Percentiles rank a stretch among this genome's conserved stretches.
phyloP scores from a whole-genome alignment of 2,888 invertebrate species.

The Sisyra terminalis region DNA sequence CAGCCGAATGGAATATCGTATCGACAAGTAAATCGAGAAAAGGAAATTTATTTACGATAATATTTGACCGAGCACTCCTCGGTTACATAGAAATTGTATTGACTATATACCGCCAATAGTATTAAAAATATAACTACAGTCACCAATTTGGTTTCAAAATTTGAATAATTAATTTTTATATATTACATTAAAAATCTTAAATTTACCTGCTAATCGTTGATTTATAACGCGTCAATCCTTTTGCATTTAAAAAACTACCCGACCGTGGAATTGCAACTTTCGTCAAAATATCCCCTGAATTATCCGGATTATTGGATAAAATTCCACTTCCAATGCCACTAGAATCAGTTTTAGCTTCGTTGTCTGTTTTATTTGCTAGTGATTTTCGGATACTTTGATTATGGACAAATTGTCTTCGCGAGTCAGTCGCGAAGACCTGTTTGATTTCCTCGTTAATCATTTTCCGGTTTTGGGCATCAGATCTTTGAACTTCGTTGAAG shows the following conservation, averaged over 20 bases:
- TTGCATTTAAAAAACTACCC: constrained; percentile 71
- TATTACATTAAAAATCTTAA: constrained; percentile 6
- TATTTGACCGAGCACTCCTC: too few species aligned
- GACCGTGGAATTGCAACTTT: constrained; percentile 75
- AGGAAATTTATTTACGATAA: too few species aligned
- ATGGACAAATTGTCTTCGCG: constrained; percentile 27
- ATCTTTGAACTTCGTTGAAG: constrained; percentile 6
- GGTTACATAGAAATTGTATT: too few species aligned
- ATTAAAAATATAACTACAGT: too few species aligned
- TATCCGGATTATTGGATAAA: constrained; percentile 28
- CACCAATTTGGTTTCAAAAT: too few species aligned
- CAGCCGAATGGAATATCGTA: neutral
- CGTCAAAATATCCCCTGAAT: constrained; percentile 65
- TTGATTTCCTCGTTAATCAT: constrained; percentile 29
- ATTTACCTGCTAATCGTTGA: constrained; percentile 47
- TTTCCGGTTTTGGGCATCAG: constrained; percentile 21
- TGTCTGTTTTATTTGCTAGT: constrained; percentile 17
- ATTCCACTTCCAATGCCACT: constrained; percentile 11
- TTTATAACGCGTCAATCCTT: constrained; percentile 59
- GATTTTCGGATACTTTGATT: constrained; percentile 26
- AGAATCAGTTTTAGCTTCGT: too few species aligned
- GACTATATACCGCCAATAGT: too few species aligned
- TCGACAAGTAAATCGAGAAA: too few species aligned
- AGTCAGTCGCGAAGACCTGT: constrained; percentile 23
- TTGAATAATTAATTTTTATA: too few species aligned